Percentiles rank a stretch among this genome's conserved stretches.
phyloP scores from a whole-genome alignment of 2,797 vertebrate genomes.

The Scarus forsteni region DNA sequence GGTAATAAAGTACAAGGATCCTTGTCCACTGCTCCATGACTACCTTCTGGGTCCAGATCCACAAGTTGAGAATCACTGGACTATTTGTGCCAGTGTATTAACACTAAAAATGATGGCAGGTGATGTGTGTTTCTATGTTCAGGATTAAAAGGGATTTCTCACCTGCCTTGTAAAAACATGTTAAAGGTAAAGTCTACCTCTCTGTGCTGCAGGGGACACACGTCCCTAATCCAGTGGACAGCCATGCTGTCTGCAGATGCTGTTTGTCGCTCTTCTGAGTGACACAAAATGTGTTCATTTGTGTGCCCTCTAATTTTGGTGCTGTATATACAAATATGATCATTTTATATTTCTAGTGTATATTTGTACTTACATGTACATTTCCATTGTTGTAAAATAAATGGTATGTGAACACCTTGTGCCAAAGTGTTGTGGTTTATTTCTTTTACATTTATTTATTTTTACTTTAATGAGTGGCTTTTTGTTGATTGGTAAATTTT shows the following conservation, averaged over 20 bases:
- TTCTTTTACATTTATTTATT: background rate
- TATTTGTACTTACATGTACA: conserved; percentile 80
- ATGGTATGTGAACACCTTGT: conserved; percentile 49
- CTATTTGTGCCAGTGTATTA: conserved; percentile 46
- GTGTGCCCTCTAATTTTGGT: conserved; percentile 71
- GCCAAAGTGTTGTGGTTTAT: conserved; percentile 19
- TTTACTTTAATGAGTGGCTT: too few relatives aligned
- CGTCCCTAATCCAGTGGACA: conserved; percentile 52
- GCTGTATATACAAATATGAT: conserved; percentile 76
- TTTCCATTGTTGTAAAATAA: conserved; percentile 76
- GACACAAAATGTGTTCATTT: conserved; percentile 61
- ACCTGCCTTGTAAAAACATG: conserved; percentile 61
- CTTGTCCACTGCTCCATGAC: too few relatives aligned
- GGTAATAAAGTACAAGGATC: too few relatives aligned
- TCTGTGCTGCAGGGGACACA: conserved; percentile 61
- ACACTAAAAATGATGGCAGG: conserved; percentile 29
- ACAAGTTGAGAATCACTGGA: too few relatives aligned
- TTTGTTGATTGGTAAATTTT: too few relatives aligned
- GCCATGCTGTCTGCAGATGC: conserved; percentile 63
- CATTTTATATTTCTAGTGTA: conserved; percentile 79
- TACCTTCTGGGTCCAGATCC: too few relatives aligned
- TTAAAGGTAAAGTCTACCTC: conserved; percentile 77
- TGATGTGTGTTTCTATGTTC: conserved; percentile 55
- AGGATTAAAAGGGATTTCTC: conserved; percentile 66
- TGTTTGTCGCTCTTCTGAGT: conserved; percentile 54